Evolutionary conservation across 2,113 vertebrate genomes (phyloP).

Genomic region (Podarcis muralis): DNA sequence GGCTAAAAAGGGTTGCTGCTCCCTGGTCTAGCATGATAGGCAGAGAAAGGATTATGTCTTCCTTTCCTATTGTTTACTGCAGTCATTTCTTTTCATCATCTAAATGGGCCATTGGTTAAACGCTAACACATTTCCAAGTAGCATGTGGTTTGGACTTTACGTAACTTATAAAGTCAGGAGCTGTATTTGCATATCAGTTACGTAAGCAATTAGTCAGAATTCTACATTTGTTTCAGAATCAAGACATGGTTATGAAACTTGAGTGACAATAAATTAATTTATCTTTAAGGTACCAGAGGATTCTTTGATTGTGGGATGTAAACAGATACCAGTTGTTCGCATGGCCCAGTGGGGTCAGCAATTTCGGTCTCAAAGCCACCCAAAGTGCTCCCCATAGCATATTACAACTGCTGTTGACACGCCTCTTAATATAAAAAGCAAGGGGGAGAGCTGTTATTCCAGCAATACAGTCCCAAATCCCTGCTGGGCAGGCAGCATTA

Average conservation of each 20-base stretch:
- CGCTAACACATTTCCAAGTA: background rate
- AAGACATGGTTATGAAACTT: background rate
- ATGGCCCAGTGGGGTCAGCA: background rate
- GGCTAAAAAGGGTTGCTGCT: too few relatives aligned
- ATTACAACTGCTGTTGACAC: background rate
- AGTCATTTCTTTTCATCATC: background rate
- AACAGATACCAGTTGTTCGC: background rate
- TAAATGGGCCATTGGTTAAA: background rate
- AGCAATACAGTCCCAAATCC: background rate
- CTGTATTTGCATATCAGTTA: background rate
- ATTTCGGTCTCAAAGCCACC: background rate
- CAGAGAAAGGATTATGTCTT: background rate
- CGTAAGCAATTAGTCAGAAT: background rate
- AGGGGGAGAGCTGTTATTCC: background rate
- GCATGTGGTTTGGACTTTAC: background rate
- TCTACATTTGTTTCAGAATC: background rate
- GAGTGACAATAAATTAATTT: background rate
- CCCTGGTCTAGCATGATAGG: background rate
- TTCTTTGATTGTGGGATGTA: background rate
- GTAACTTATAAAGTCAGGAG: too few relatives aligned
- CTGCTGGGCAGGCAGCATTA: background rate
- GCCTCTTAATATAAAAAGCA: background rate
- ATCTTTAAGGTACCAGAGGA: background rate
- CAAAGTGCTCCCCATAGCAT: background rate
- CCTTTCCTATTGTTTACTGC: background rate